phyloP scores from a whole-genome alignment of 2,797 vertebrate species.

The Hirundo rustica region DNA sequence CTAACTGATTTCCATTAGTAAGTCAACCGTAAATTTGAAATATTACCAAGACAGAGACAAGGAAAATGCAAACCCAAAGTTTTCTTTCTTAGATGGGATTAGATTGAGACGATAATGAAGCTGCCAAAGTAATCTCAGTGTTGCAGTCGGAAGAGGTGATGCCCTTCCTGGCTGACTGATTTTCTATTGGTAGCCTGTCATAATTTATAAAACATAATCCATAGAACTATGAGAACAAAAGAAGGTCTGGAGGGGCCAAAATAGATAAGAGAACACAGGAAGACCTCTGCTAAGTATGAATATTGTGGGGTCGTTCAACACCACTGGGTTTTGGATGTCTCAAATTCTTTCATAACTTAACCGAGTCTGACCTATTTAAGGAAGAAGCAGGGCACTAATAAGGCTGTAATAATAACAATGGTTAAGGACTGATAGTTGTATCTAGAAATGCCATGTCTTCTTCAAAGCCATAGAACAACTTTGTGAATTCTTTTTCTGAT shows the following conservation, averaged over 20 bases:
- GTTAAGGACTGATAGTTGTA: background rate
- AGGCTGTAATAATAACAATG: background rate
- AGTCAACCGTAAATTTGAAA: slow-evolving; percentile 60
- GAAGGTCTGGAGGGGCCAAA: background rate
- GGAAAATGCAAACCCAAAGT: slow-evolving; percentile 17
- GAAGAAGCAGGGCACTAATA: background rate
- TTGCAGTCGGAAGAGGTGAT: slow-evolving; percentile 47
- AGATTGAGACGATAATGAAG: slow-evolving; percentile 64
- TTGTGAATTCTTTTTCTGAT: background rate
- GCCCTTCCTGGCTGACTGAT: slow-evolving; percentile 70
- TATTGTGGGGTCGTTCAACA: background rate
- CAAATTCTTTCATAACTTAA: background rate
- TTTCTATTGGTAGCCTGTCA: slow-evolving; percentile 70
- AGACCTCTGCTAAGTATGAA: background rate
- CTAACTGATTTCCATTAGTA: slow-evolving; percentile 65
- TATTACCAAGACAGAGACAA: background rate
- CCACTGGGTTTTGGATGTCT: background rate
- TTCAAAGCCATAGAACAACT: background rate
- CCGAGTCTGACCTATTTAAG: background rate
- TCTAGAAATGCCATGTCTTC: background rate
- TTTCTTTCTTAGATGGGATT: slow-evolving; percentile 65
- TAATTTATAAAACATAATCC: slow-evolving; percentile 71
- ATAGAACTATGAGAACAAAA: slow-evolving; percentile 35
- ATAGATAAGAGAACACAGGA: background rate
- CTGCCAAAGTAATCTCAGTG: slow-evolving; percentile 68